Base-by-base conservation (phyloP, 2,888 invertebrate genomes). In the Patella depressa region DNA sequence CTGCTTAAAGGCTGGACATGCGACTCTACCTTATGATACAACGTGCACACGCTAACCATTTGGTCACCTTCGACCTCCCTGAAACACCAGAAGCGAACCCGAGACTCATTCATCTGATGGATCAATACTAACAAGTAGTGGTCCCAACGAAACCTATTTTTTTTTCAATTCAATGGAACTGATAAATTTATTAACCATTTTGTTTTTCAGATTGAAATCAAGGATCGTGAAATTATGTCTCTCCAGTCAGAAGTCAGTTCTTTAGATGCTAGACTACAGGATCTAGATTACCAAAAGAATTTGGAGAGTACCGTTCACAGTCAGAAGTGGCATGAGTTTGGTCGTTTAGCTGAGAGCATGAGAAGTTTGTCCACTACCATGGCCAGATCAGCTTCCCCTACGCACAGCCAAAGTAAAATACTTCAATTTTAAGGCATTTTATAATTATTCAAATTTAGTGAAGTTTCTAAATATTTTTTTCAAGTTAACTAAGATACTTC, bases 301-400 rank as follows among this genome's bases (percentile, higher is more conserved):
- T 75, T 89, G 53, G 89, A 91, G 79, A 80, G 83, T 7, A 82
- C 85, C 2, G 79, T 89, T 24, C 90, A 91, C 81, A 87, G 82
- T 55, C 90, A 91, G 83, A 89, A 89, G 77, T 91, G 91, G 91
- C 88, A 88, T 71, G 91, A 91, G 84, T 90, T 91, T 81, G 88
- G 88, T 59, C 85, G 87, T n/a, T 84, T 91, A 73, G 91, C 91
- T 0, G 90, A 91, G 74, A 90, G 88, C 81, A 91, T 91, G 91
- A 85, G 89, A 75, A 85, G 82, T 7, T 80, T 91, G 69, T 89
- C 90, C 1, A 85, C 85, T 74, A 84, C 86, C 7, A 90, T 90
- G 90, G 82, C 82, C 17, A 45, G 74, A 4, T 73, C 82, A 71
- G 54, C 77, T 12, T 34, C 77, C 4, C 65, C 77, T 3, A 72